Evolutionary conservation across 30 jellyfish, hydroid and myxozoan genomes (phyloP), one percentile per base, ranked within the genome.

Genomic region (Aurelia aurita): DNA sequence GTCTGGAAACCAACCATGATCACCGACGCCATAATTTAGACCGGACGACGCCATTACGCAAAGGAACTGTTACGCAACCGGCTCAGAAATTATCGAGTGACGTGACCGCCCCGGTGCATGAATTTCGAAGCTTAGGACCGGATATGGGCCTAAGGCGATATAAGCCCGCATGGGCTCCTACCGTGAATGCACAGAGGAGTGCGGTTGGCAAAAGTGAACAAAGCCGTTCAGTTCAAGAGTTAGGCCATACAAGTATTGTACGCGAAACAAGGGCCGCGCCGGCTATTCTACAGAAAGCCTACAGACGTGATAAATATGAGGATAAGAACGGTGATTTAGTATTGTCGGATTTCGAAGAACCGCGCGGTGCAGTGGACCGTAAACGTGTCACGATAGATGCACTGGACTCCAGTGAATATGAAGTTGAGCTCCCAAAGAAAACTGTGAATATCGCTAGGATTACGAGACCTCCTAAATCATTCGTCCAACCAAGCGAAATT

Each of bases 1-100:
- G 96, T 39, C 70, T 87, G 18, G 61, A 45, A 21, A 39, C 32
- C 72, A 57, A 34, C 62, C 26, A 14, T 5, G 90, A 87, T 12
- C 90, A 77, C 67, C 72, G 96, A 19, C 83, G 96, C n/a, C 96
- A 87, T 49, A 66, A 87, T 32, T 75, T 87, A 35, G 96, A 87
- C 75, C 59, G 89, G 51, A 87, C 96, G 7, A 87, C 96, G 21
- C 96, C 96, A 11, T 11, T 46, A 25, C 74, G 82, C 11, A 76
- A 84, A 0, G 96, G 96, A 4, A 58, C 80, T 32, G 23, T 67
- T 20, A 77, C 72, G 4, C 65, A 25, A 18, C 85, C 90, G 3
- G 58, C 78, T 19, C 23, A 43, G 27, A 87, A 68, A 44, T 29
- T 75, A 3, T 77, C 90, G 32, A n/a, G 72, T 15, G 91, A 66